These are phyloP conservation scores for Acropternis orthonyx DNA, from an alignment of 2,797 vertebrate genomes.

Conservation along the genomic window DNA sequence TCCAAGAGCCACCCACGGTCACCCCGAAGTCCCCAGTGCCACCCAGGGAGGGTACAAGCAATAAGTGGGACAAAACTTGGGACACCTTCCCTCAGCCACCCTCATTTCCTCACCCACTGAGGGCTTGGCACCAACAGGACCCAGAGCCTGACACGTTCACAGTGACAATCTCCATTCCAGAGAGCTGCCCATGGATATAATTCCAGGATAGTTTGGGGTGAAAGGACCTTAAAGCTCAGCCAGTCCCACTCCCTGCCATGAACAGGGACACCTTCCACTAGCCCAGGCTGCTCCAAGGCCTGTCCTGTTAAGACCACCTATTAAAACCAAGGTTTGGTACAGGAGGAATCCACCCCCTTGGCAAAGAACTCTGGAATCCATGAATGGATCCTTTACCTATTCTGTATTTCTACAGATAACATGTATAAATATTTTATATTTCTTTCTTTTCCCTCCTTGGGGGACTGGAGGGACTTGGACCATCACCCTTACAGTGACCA, in stretches of 20 bases:
- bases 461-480: background rate
- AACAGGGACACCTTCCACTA: background rate
- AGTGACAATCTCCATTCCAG: rapidly evolving
- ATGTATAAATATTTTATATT: rapidly evolving
- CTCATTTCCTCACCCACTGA: rapidly evolving
- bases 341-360: background rate
- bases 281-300: background rate
- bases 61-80: background rate
- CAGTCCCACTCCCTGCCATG: background rate
- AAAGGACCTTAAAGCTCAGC: background rate
- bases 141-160: rapidly evolving
- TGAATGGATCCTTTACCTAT: rapidly evolving
- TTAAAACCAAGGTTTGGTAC: rapidly evolving
- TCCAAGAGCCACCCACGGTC: background rate
- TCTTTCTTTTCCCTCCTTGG: background rate
- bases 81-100: rapidly evolving
- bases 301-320: background rate
- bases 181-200: rapidly evolving
- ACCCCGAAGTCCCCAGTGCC: rapidly evolving
- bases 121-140: background rate
- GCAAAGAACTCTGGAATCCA: background rate
- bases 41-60: rapidly evolving
- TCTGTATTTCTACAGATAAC: rapidly evolving
- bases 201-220: rapidly evolving
- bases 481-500: rapidly evolving